A percentile compares a stretch with the other conserved stretches of the same genome.
Conservation (phyloP, 2,797 vertebrate genomes). For the Lepus oiostolus region DNA sequence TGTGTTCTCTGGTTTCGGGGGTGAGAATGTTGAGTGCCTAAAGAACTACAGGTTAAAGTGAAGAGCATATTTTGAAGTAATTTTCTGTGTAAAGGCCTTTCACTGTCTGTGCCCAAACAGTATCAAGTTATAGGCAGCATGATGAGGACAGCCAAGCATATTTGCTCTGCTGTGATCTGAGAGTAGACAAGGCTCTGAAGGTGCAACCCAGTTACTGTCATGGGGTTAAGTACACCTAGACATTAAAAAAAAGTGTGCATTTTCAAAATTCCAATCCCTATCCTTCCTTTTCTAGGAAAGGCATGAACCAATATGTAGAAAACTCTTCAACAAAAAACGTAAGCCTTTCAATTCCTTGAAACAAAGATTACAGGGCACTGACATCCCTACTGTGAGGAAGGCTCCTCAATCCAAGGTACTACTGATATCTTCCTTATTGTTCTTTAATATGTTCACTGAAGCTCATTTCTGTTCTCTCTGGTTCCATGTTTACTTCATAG, state of each 20-base stretch:
- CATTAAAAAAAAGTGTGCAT: background rate
- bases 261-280: conserved; percentile 22
- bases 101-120: conserved; percentile 2
- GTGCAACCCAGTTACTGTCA: background rate
- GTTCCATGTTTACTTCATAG: conserved; percentile 65
- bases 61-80: background rate
- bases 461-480: conserved; percentile 36
- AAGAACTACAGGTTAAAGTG: background rate
- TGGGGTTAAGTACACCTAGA: background rate
- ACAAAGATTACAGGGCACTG: conserved; percentile 83
- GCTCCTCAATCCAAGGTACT: conserved; percentile 73
- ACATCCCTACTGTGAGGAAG: conserved; percentile 73
- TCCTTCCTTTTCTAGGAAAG: conserved; percentile 80
- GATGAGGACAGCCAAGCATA: conserved; percentile 17
- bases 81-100: conserved; percentile 30
- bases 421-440: background rate
- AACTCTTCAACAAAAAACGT: conserved; percentile 84
- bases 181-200: conserved; percentile 49
- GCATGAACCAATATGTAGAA: conserved; percentile 84
- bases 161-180: conserved; percentile 52
- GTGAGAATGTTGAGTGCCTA: conserved; percentile 1
- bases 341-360: conserved; percentile 86
- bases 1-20: background rate
- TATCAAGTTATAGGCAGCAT: background rate
- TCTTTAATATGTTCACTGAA: conserved; percentile 41